Base-by-base conservation (phyloP, 2,113 vertebrate genomes). In the Meleagris gallopavo region DNA sequence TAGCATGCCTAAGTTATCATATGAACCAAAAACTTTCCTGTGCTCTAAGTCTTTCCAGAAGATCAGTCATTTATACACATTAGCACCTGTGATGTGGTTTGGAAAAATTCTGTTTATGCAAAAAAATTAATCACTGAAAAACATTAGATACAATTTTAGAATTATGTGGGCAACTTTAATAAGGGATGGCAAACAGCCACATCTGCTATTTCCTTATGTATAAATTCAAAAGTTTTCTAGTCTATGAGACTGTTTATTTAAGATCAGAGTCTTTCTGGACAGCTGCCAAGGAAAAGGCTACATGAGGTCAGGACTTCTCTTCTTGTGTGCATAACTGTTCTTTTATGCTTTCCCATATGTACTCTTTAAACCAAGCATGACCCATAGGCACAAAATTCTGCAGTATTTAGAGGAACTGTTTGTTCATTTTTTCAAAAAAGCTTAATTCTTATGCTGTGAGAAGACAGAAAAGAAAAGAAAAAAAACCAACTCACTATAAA, bases 121-220 rank as follows among this genome's bases (percentile, higher is more conserved):
- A 81, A 94, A 93, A 91, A 73, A 83, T 85, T 93, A 74, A 93
- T 95, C 65, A 70, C 78, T 86, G 64, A 86, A 91, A 79, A 86
- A 60, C 76, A 88, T 83, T 57, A 80, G 84, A 83, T 85, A 73
- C 34, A 91, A 89, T 91, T 92, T 93, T 85, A 86, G 87, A 88
- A 85, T 91, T 91, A 80, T 74, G 40, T 94, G 93, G 82, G 60
- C 69, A 94, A 20, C 38, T 88, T 89, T 82, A 91, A 77, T 82
- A 74, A 94, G 38, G 38, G 38, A 34, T 88, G 55, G 60, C 72
- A 91, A 89, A 41, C 67, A 94, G 60, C 72, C 87, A 81, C 55
- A 74, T 88, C 71, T 95, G 79, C 86, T 89, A 64, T 94, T 95
- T 95, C 78, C 87, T 91, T 46, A 74, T 93, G 32, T 87, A 67